Base-by-base conservation (phyloP, 2,113 vertebrate species). In the Alosa alosa region DNA sequence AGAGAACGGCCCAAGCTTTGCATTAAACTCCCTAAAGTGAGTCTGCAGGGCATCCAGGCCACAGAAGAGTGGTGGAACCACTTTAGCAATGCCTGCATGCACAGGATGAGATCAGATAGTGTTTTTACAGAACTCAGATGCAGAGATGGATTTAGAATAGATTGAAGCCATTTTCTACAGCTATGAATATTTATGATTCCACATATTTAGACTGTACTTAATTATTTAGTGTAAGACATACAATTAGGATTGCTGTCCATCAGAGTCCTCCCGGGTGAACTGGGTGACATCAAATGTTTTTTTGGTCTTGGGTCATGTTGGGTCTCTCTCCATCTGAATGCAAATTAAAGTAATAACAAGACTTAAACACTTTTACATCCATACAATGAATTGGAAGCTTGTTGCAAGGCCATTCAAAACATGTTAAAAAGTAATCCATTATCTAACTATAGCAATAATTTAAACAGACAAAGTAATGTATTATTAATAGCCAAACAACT, bases 191-290 rank as follows among this genome's bases (percentile, higher is more conserved):
- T 57, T n/a, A 25, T 64, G 20, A 64, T 25, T 64, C 9, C 22
- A 64, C 9, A 25, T 9, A 64, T 64, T n/a, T 64, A n/a, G 57
- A 87, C 78, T 25, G 22, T 31, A n/a, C 45, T 89, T 57, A 87
- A 84, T 89, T 78, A 86, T 89, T 86, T 49, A 89, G 4, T 72
- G 83, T 86, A 57, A n/a, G 64, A 64, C 57, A 64, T 64, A 25
- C 17, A 85, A 41, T 83, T 47, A 86, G 81, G 57, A 86, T 82
- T 83, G 20, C 60, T 81, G 60, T 81, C 86, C 83, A 78, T 89
- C 84, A 86, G 41, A 78, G 52, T 41, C 47, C 10, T 86, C 82
- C 39, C 82, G 31, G 20, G 75, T 82, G 84, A 31, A 22, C 20
- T 49, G 55, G 60, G 88, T 25, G 84, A 31, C 25, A 45, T 83